These are phyloP conservation scores for Pilophorus perplexus DNA, from an alignment of 2,888 invertebrate species.

Conservation along the genomic window DNA sequence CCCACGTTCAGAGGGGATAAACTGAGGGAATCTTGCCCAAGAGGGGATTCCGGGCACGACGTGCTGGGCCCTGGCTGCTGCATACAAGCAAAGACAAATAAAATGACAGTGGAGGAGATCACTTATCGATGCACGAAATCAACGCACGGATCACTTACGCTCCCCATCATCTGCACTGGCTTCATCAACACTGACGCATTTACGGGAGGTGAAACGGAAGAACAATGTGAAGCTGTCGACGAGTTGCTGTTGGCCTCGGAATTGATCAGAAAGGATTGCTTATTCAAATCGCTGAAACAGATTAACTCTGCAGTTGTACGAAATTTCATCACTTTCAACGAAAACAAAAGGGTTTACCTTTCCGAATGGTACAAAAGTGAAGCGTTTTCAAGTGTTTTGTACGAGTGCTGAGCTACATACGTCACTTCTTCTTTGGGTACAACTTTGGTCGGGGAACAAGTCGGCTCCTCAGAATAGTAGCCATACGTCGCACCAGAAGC, in stretches of 20 bases:
- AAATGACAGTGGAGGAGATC: not conserved
- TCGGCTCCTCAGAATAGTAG: slow-evolving; percentile 14
- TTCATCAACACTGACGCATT: slow-evolving; percentile 21
- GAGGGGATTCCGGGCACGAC: slow-evolving; percentile 33
- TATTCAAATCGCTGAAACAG: slow-evolving; percentile 23
- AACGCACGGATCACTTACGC: no score
- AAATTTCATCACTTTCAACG: no score
- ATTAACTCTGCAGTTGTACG: no score
- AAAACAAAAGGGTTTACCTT: no score
- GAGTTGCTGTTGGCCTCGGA: slow-evolving; percentile 32
- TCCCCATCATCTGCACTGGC: slow-evolving; percentile 25
- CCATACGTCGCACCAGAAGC: slow-evolving; percentile 10
- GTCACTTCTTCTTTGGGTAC: slow-evolving; percentile 27
- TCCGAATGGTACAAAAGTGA: slow-evolving; percentile 18
- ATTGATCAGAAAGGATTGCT: slow-evolving; percentile 27
- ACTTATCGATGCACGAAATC: no score
- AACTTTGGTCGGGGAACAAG: not conserved
- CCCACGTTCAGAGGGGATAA: slow-evolving; percentile 48
- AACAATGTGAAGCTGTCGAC: slow-evolving; percentile 23
- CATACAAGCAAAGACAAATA: not conserved
- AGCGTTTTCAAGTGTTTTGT: slow-evolving; percentile 16
- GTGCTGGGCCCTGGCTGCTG: slow-evolving; percentile 22
- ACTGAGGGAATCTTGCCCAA: slow-evolving; percentile 47
- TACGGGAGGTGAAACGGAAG: slow-evolving; percentile 28
- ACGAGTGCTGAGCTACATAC: not conserved